Conservation (phyloP, 2,888 invertebrate species). For the Physocephala rufipes region DNA sequence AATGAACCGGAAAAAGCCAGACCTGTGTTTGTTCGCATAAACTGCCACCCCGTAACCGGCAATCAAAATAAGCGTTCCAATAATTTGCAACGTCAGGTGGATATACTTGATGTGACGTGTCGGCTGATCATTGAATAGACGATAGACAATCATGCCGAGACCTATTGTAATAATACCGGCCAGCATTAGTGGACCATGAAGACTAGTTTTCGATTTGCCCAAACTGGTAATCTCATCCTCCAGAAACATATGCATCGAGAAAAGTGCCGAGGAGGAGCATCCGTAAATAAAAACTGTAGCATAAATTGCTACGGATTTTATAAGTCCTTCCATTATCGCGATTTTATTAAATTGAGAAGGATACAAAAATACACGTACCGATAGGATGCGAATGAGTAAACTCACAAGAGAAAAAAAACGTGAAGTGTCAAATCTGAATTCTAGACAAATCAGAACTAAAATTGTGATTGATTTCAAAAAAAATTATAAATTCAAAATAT, state of each 20-base stretch:
- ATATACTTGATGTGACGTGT: conserved; percentile 37
- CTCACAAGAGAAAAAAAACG: no score
- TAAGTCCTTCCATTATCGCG: no score
- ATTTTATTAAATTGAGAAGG: no score
- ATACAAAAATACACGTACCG: no score
- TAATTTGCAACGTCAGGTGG: conserved; percentile 28
- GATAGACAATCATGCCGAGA: conserved; percentile 32
- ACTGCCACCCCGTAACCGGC: conserved; percentile 9
- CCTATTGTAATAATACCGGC: background rate
- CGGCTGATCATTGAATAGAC: conserved; percentile 24
- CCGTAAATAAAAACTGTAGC: background rate
- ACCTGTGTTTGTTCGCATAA: background rate
- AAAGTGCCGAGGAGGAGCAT: background rate
- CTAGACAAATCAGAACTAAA: no score
- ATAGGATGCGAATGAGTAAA: no score
- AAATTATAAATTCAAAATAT: background rate
- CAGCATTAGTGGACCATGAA: conserved; percentile 5
- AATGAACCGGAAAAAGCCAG: background rate
- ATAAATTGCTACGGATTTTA: background rate
- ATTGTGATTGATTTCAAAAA: no score
- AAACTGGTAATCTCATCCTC: background rate
- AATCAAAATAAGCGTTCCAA: conserved; percentile 8
- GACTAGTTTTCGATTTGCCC: background rate
- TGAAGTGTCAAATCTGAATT: no score
- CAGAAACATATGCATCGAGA: conserved; percentile 2